These are phyloP conservation scores for Mirza zaza DNA, from an alignment of 2,113 vertebrate genomes.

Conservation along the genomic window DNA sequence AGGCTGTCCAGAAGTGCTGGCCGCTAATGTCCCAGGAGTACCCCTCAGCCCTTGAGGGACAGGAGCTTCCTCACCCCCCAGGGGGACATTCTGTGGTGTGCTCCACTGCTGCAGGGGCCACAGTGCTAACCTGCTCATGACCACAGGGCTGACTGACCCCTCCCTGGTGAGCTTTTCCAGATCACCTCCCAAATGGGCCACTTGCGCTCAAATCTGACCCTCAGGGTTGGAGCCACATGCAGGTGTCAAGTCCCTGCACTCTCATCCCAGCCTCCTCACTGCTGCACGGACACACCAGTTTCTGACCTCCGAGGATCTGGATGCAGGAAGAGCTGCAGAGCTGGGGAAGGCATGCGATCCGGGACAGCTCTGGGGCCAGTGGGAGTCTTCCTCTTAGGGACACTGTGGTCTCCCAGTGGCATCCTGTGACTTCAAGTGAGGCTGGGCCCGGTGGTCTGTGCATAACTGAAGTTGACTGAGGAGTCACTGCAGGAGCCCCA, in stretches of 20 bases:
- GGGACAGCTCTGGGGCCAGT: rapidly evolving
- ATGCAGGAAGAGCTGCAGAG: not conserved
- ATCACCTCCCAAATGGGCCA: not conserved
- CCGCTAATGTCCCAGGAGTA: not conserved
- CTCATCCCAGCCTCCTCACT: not conserved
- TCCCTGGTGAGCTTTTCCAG: not conserved
- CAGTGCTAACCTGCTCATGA: not conserved
- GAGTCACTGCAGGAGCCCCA: not conserved
- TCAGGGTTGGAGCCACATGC: not conserved
- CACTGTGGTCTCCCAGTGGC: rapidly evolving
- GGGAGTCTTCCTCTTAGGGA: not conserved
- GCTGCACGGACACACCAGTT: rapidly evolving
- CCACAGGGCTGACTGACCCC: not conserved
- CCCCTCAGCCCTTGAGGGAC: not conserved
- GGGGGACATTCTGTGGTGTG: rapidly evolving
- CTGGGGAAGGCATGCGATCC: rapidly evolving
- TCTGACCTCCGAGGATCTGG: too few species aligned
- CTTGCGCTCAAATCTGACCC: not conserved
- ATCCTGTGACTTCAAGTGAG: not conserved
- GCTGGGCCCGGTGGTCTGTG: rapidly evolving
- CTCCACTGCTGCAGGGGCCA: rapidly evolving
- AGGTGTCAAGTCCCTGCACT: not conserved
- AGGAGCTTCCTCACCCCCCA: not conserved
- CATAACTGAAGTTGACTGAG: not conserved
- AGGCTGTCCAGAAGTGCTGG: not conserved